Conservation (phyloP, 2,113 vertebrate species). For the Eurystomus gularis region DNA sequence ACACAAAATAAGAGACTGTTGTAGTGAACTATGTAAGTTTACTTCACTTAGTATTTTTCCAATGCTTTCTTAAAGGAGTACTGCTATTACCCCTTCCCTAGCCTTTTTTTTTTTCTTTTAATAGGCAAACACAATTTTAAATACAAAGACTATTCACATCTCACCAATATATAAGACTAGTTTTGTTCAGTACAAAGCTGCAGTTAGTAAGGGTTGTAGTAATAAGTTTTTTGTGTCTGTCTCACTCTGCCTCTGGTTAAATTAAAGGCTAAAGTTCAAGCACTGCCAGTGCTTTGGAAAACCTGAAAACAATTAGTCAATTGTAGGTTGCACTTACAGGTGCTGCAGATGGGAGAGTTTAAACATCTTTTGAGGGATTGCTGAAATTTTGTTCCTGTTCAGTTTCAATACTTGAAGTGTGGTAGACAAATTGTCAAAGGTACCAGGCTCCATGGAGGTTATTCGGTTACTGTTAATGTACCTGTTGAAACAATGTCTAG, state of each 20-base stretch:
- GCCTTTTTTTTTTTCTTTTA: neutral
- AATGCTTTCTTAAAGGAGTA: neutral
- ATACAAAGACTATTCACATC: slow-evolving; percentile 32
- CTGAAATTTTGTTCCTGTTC: slow-evolving; percentile 88
- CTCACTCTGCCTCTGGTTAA: slow-evolving; percentile 38
- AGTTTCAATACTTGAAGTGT: slow-evolving; percentile 88
- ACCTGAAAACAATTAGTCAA: slow-evolving; percentile 64
- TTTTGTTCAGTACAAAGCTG: slow-evolving; percentile 1
- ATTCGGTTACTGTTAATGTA: slow-evolving; percentile 91
- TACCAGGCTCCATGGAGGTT: slow-evolving; percentile 85
- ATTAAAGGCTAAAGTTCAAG: slow-evolving; percentile 51
- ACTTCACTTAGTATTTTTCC: neutral
- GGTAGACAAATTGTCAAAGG: slow-evolving; percentile 87
- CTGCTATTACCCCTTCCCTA: neutral
- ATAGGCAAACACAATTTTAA: neutral
- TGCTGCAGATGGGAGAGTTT: slow-evolving; percentile 90
- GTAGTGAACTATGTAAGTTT: neutral
- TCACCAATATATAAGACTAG: neutral
- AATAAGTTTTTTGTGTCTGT: slow-evolving; percentile 8
- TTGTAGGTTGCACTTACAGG: slow-evolving; percentile 83
- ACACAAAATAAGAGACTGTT: neutral
- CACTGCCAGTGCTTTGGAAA: slow-evolving; percentile 18
- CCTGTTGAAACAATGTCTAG: slow-evolving; percentile 70
- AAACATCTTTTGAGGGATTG: slow-evolving; percentile 92
- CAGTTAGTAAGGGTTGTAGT: slow-evolving; percentile 6